A percentile compares a stretch with the other conserved stretches of the same genome.
These are phyloP conservation scores for Orientallactaga sibirica DNA, from an alignment of 2,797 vertebrate genomes.

Conservation along the genomic window DNA sequence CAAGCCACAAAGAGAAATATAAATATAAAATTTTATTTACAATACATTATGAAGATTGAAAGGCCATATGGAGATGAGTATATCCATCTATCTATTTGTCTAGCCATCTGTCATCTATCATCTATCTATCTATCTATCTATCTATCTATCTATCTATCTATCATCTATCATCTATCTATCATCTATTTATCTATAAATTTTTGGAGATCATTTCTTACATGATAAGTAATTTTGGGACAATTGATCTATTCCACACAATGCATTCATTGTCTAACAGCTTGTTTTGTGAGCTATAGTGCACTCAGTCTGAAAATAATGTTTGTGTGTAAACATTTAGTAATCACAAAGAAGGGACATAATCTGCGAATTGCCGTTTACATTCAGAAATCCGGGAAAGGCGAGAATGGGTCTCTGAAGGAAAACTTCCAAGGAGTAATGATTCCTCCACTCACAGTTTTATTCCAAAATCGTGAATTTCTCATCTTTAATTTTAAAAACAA, in stretches of 20 bases:
- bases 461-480: not conserved
- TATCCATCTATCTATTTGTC: too few relatives aligned
- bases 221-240: conserved; percentile 26
- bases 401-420: not conserved
- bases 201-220: not conserved
- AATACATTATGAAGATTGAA: conserved; percentile 37
- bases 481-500: not conserved
- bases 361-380: not conserved
- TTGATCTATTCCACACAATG: not conserved
- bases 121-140: too few relatives aligned
- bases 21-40: not conserved
- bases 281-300: too few relatives aligned
- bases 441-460: not conserved
- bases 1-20: conserved; percentile 35
- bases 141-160: too few relatives aligned
- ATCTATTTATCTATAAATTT: not conserved
- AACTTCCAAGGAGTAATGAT: not conserved
- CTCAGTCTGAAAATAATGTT: not conserved
- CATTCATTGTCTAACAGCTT: not conserved
- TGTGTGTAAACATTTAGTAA: not conserved
- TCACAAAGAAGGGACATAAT: not conserved
- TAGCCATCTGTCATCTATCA: too few relatives aligned
- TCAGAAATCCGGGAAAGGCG: not conserved
- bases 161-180: too few relatives aligned
- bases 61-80: not conserved